Evolutionary conservation across 1,140 invertebrate species (phyloP).

Genomic region (Bombus huntii): DNA sequence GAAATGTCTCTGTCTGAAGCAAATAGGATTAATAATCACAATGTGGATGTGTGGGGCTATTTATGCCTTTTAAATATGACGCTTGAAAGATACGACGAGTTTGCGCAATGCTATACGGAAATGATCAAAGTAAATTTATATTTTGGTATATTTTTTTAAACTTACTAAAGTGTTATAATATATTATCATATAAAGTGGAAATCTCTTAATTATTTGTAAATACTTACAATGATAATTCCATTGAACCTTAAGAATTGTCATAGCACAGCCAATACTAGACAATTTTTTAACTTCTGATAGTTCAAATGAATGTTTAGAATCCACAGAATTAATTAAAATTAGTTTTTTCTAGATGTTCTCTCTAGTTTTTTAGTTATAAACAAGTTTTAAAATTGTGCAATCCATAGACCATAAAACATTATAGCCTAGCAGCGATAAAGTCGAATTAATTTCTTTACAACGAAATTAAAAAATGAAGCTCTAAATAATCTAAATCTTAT

Average conservation of each 20-base stretch:
- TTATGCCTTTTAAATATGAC: constrained; percentile 76
- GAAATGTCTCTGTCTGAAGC: constrained; percentile 76
- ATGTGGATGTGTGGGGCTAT: constrained; percentile 75
- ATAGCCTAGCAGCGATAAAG: no score
- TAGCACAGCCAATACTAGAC: not conserved
- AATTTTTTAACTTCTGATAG: not conserved
- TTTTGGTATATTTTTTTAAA: not conserved
- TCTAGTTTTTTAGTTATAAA: no score
- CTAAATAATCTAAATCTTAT: not conserved
- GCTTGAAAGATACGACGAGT: constrained; percentile 69
- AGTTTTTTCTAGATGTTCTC: no score
- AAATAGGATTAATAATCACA: constrained; percentile 74
- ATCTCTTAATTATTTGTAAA: not conserved
- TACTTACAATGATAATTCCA: not conserved
- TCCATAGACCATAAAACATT: no score
- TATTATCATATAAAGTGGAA: not conserved
- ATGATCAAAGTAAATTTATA: constrained; percentile 64
- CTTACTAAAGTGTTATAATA: not conserved
- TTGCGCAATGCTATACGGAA: constrained; percentile 72
- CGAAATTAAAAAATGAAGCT: no score
- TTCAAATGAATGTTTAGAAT: no score
- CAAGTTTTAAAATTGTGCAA: no score
- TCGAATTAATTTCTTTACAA: no score
- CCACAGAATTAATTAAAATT: no score
- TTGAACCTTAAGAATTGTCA: not conserved